These are phyloP conservation scores for Ctenosaura bakeri DNA, from an alignment of 2,797 vertebrate species.

Conservation along the genomic window DNA sequence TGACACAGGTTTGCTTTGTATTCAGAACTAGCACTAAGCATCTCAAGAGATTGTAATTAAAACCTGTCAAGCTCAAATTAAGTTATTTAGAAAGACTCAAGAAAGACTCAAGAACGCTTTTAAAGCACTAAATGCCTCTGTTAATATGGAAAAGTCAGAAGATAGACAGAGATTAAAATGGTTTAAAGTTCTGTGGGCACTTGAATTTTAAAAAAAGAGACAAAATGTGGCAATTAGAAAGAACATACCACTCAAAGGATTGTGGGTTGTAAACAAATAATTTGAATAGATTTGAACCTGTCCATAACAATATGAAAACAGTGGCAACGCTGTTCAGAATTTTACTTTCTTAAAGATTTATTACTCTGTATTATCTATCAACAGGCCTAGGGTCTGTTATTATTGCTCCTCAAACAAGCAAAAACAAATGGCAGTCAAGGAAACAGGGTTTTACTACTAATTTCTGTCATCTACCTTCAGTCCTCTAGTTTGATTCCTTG, in stretches of 20 bases:
- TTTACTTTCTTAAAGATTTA: not conserved
- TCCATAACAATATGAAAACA: constrained; percentile 53
- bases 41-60: constrained; percentile 81
- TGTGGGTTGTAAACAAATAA: constrained; percentile 33
- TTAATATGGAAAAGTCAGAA: constrained; percentile 67
- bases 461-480: not conserved
- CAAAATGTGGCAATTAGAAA: constrained; percentile 66
- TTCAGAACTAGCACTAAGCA: constrained; percentile 77
- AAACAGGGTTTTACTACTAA: not conserved
- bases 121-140: constrained; percentile 75
- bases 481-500: not conserved
- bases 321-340: constrained; percentile 62
- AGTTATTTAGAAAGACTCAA: constrained; percentile 68
- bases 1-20: constrained; percentile 79
- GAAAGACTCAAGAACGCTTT: constrained; percentile 74
- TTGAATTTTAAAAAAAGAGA: constrained; percentile 46
- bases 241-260: constrained; percentile 51
- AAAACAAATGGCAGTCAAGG: not conserved
- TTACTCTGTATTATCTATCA: not conserved
- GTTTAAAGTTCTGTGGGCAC: constrained; percentile 72
- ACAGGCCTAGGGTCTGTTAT: not conserved
- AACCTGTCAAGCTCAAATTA: constrained; percentile 79
- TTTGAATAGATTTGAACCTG: constrained; percentile 57
- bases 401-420: not conserved
- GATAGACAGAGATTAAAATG: constrained; percentile 73